phyloP scores from a whole-genome alignment of 2,797 vertebrate genomes.

The Anguilla obscura region DNA sequence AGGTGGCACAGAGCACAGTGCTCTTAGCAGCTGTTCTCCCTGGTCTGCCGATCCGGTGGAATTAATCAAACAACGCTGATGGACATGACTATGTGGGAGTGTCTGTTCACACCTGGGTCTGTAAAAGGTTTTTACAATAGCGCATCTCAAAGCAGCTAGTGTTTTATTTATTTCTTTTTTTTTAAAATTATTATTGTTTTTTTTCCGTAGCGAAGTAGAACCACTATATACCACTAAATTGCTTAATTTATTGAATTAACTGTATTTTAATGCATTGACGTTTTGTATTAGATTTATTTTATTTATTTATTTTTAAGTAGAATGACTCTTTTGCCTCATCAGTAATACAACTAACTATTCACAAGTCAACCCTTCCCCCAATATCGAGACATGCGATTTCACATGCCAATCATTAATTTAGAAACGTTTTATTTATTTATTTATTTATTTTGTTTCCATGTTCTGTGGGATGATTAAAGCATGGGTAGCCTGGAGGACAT shows the following conservation, averaged over 20 bases:
- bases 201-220: not conserved
- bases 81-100: not conserved
- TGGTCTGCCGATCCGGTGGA: not conserved
- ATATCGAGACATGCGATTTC: not conserved
- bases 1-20: conserved; percentile 35
- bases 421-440: not conserved
- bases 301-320: not conserved
- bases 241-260: not conserved
- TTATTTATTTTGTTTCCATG: not conserved
- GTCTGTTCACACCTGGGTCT: not conserved
- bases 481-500: conserved; percentile 14
- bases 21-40: not conserved
- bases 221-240: not conserved
- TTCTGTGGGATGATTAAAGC: conserved; percentile 21
- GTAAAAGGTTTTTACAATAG: not conserved
- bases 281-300: not conserved
- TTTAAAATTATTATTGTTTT: not conserved
- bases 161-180: not conserved
- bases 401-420: not conserved
- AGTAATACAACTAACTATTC: not conserved
- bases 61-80: not conserved
- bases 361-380: too few species aligned
- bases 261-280: not conserved
- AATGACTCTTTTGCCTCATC: not conserved
- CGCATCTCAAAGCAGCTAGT: not conserved